Evolutionary conservation across 2,888 invertebrate species (phyloP).

Genomic region (Drosophila percnosoma): DNA sequence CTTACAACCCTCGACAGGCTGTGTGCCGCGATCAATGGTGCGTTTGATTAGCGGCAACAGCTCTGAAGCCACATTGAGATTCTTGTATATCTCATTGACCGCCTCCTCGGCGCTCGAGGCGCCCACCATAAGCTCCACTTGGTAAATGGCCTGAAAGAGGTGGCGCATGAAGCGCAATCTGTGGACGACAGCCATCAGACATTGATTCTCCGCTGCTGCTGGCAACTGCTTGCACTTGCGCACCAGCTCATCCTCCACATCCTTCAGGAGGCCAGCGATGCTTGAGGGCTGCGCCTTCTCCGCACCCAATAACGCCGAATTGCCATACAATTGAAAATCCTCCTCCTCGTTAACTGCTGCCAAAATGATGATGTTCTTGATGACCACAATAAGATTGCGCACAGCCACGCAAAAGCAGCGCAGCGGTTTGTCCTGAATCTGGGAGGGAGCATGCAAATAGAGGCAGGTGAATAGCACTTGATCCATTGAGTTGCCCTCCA

Average conservation of each 20-base stretch:
- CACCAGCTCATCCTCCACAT: constrained; percentile 95
- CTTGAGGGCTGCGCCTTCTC: constrained; percentile 90
- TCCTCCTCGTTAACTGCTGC: constrained; percentile 97
- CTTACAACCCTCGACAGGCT: constrained; percentile 86
- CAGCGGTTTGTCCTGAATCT: constrained; percentile 92
- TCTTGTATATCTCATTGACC: constrained; percentile 91
- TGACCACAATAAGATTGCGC: constrained; percentile 94
- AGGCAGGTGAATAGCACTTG: constrained; percentile 99
- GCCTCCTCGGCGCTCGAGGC: constrained; percentile 87
- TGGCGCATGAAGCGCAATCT: constrained; percentile 94
- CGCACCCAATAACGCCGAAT: constrained; percentile 91
- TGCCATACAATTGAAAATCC: constrained; percentile 96
- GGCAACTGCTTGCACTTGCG: constrained; percentile 86
- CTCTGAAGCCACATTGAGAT: constrained; percentile 92
- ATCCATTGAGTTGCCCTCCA: constrained; percentile 97
- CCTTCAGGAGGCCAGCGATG: constrained; percentile 91
- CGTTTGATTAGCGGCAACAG: constrained; percentile 92
- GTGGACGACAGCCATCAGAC: constrained; percentile 89
- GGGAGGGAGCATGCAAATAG: constrained; percentile 95
- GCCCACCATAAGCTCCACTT: constrained; percentile 74
- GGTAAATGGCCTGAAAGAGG: constrained; percentile 91
- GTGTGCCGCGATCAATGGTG: constrained; percentile 90
- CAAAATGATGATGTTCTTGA: constrained; percentile 94
- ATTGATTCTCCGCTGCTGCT: constrained; percentile 86
- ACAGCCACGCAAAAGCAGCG: constrained; percentile 94